Base-by-base conservation (phyloP, 1,140 invertebrate genomes). In the honey bee (Apis mellifera) region DNA sequence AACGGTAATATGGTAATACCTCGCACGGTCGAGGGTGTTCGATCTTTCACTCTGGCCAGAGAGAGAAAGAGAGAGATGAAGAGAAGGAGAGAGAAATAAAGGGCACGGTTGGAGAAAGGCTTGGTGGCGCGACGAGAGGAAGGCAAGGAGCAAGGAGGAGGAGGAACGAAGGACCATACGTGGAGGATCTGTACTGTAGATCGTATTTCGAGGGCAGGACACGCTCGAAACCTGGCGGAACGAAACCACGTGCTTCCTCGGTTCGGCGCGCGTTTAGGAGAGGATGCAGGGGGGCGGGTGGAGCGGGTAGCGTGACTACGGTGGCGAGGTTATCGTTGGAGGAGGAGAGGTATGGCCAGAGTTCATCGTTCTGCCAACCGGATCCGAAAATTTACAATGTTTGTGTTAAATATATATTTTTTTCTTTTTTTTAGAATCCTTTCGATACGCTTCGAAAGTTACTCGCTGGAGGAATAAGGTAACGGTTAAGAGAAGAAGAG, bases 241-340 rank as follows among this genome's bases (percentile, higher is more conserved):
- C 78, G 81, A 82, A 79, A 71, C 82, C 87, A 85, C 87, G 90
- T 89, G 88, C 86, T 89, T 80, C 55, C 76, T 78, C 69, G 71
- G 83, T 85, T 86, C 65, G 78, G 12, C 64, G 71, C 55, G 26
- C 19, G n/a, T 13, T 21, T 19, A 15, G 19, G 0, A 15, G 54
- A 73, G 17, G 32, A 59, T 50, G 11, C 54, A 42, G 13, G 52
- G n/a, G n/a, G 17, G n/a, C n/a, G 19, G 5, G 11, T 21, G 48
- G 7, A 19, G 50, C 48, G 21, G 12, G 19, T 7, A 42, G 50
- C 75, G 75, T 77, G 60, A 65, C 75, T 26, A 60, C 54, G 17
- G 4, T 19, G n/a, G 19, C 21, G 62, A 54, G 75, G 60, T 62
- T 54, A 77, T 66, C 75, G 23, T 32, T 32, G 32, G 32, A 32